These are phyloP conservation scores for Notarius lentiginosus DNA, from an alignment of 2,113 vertebrate genomes.

Conservation along the genomic window DNA sequence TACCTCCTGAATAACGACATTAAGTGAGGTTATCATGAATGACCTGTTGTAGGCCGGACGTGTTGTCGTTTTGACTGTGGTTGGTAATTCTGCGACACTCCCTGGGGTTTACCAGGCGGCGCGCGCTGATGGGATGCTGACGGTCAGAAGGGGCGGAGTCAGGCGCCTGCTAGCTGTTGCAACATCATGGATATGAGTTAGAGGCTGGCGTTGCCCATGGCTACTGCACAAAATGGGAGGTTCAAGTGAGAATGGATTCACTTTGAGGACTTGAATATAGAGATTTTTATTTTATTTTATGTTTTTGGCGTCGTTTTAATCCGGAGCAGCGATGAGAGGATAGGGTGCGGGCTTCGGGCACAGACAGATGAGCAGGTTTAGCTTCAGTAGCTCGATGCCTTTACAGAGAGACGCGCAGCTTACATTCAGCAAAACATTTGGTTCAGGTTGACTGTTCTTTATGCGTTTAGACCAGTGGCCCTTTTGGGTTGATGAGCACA, in stretches of 20 bases:
- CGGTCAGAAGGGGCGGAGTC: neutral
- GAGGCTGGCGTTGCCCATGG: constrained; percentile 36
- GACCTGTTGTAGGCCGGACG: neutral
- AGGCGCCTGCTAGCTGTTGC: constrained; percentile 44
- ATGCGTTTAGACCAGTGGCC: neutral
- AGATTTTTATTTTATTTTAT: constrained; percentile 39
- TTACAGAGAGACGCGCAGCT: constrained; percentile 45
- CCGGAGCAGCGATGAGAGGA: constrained; percentile 64
- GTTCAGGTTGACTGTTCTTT: neutral
- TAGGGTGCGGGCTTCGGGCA: constrained; percentile 59
- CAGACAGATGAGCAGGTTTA: constrained; percentile 52
- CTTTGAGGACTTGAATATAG: constrained; percentile 44
- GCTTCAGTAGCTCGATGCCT: constrained; percentile 49
- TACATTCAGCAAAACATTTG: neutral
- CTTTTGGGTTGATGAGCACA: neutral
- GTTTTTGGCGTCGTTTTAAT: constrained; percentile 52
- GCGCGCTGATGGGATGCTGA: constrained; percentile 49
- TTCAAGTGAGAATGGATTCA: neutral
- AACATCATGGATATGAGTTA: constrained; percentile 51
- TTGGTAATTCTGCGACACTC: constrained; percentile 56
- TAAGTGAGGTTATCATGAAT: neutral
- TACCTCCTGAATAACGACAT: neutral
- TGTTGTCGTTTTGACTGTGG: no score
- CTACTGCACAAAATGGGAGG: constrained; percentile 23
- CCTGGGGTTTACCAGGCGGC: constrained; percentile 57